Percentiles rank a stretch among this genome's conserved stretches.
Conservation (phyloP, 2,888 invertebrate species). For the Eutolmus rufibarbis region DNA sequence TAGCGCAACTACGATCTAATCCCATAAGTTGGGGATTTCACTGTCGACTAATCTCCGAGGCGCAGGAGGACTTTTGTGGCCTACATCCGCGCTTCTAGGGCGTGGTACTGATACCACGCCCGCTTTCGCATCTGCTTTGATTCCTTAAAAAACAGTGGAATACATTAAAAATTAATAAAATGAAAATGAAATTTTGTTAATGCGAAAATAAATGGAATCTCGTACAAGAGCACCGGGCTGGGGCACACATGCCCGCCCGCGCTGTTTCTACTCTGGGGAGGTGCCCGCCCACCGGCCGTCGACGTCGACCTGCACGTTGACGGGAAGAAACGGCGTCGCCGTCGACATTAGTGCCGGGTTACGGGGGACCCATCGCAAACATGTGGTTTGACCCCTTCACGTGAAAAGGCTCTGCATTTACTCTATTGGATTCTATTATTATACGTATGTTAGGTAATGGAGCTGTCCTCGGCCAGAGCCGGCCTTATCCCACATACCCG, state of each 20-base stretch:
- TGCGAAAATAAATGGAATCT: constrained; percentile 49
- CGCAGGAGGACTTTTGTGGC: background rate
- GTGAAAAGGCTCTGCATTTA: constrained; percentile 7
- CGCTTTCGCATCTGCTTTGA: constrained; percentile 45
- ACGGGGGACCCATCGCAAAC: constrained; percentile 9
- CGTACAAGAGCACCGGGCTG: constrained; percentile 10
- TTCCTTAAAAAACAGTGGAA: constrained; percentile 43
- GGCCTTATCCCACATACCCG: background rate
- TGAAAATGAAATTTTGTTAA: constrained; percentile 50
- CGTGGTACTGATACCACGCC: background rate
- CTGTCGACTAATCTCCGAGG: background rate
- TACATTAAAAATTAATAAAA: constrained; percentile 51
- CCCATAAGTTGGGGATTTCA: background rate
- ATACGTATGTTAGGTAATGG: constrained; percentile 19
- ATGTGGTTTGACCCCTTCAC: constrained; percentile 25
- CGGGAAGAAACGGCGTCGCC: background rate
- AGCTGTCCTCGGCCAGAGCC: background rate
- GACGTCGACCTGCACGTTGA: background rate
- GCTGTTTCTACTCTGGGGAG: background rate
- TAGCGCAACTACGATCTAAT: constrained; percentile 5
- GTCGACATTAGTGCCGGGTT: constrained; percentile 4
- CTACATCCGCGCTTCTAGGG: background rate
- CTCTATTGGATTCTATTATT: constrained; percentile 37
- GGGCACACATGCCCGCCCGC: constrained; percentile 9
- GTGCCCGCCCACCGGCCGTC: background rate